Base-by-base conservation (phyloP, 2,113 vertebrate species). In the Oncorhynchus gorbuscha region DNA sequence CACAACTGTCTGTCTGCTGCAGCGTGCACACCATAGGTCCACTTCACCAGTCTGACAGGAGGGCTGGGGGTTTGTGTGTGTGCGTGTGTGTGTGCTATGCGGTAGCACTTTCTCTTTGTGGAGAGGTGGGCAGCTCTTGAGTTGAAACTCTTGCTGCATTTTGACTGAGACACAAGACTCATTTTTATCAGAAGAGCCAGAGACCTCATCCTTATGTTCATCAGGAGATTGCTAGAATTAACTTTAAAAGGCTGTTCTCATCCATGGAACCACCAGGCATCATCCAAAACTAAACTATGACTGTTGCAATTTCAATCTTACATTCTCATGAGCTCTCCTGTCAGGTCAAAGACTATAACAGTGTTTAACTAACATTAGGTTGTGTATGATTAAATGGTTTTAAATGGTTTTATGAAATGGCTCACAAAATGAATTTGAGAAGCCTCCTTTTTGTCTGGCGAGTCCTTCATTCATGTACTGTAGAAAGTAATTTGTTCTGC, bases 211-310 rank as follows among this genome's bases (percentile, higher is more conserved):
- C 79, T 84, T 90, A 89, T 91, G 88, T 90, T 89, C 80, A 87
- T 77, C 89, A 91, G 85, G 91, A 88, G 85, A 84, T 80, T 87
- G 84, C 87, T 85, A 90, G 89, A 91, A 87, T 88, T 83, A 76
- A 87, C 88, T 90, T 90, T 81, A 92, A 87, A 92, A 84, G 9
- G 80, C 75, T 86, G 81, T 87, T 76, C 76, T 87, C 85, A 82
- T 90, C 78, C 81, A n/a, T n/a, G n/a, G n/a, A n/a, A n/a, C n/a
- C n/a, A 83, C 84, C 83, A 84, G 80, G 83, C 80, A 81, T 78
- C 82, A 83, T 86, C 79, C 80, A 76, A 69, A 75, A 91, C 89
- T 86, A 90, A 81, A 84, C 73, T 75, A 79, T 76, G 81, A 84
- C 83, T 81, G 83, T 85, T 84, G 77, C 66, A 69, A 81, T 79